Percentiles rank a stretch among this genome's conserved stretches.
Evolutionary conservation across 1,140 invertebrate species (phyloP).

Genomic region (Globodera ellingtonae): DNA sequence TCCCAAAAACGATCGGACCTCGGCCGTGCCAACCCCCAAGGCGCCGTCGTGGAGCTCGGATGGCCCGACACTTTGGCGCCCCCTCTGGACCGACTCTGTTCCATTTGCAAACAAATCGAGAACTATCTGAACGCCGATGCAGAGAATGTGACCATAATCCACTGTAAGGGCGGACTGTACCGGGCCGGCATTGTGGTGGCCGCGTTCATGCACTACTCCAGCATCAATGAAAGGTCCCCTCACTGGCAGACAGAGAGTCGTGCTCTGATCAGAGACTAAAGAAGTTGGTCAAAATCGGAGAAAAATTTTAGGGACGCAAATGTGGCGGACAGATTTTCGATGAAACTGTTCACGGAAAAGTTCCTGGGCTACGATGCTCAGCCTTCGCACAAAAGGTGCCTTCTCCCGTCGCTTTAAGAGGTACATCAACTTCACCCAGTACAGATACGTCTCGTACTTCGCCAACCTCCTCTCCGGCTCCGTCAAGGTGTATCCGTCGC

Average conservation of each 20-base stretch:
- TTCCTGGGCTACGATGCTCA: conserved; percentile 78
- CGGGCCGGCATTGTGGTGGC: conserved; percentile 73
- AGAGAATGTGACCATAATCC: conserved; percentile 81
- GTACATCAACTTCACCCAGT: conserved; percentile 28
- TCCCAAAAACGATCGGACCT: conserved; percentile 75
- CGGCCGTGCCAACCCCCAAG: conserved; percentile 67
- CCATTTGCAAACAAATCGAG: conserved; percentile 87
- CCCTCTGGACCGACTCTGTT: conserved; percentile 82
- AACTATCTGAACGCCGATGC: conserved; percentile 79
- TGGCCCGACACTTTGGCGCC: conserved; percentile 84
- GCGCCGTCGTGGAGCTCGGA: conserved; percentile 75
- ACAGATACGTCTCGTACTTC: conserved; percentile 85
- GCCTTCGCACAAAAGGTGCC: conserved; percentile 84
- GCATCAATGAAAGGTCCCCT: conserved; percentile 77
- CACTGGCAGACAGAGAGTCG: too few species aligned
- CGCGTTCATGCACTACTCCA: conserved; percentile 90
- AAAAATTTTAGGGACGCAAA: conserved; percentile 75
- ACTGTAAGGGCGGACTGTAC: conserved; percentile 81
- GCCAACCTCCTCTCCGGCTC: conserved; percentile 83
- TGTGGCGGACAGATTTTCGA: conserved; percentile 84
- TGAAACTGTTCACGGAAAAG: conserved; percentile 85
- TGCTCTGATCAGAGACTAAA: not conserved
- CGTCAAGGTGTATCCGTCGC: conserved; percentile 81
- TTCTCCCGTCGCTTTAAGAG: conserved; percentile 11
- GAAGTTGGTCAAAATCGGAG: not conserved